These are phyloP conservation scores for Stenodera caucasica DNA, from an alignment of 2,888 invertebrate species.

Conservation along the genomic window DNA sequence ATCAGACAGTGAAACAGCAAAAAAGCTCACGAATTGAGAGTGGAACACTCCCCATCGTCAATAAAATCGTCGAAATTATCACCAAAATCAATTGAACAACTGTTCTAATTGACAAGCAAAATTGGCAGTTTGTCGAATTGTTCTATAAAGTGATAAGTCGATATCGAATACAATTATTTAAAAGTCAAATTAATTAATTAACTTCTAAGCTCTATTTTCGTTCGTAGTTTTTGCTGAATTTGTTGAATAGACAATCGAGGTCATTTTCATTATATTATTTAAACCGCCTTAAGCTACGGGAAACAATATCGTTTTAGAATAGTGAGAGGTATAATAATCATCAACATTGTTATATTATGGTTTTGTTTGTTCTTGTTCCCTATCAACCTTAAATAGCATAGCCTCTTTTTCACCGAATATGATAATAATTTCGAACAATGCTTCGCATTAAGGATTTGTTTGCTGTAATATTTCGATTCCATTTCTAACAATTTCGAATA, in stretches of 20 bases:
- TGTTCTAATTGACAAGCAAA: neutral
- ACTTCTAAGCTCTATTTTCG: constrained; percentile 7
- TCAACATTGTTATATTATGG: neutral
- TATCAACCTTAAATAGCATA: neutral
- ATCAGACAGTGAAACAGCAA: neutral
- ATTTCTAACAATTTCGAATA: neutral
- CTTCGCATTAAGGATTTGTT: neutral
- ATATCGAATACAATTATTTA: neutral
- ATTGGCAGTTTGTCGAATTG: neutral
- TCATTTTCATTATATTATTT: constrained; percentile 16
- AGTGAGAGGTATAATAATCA: neutral
- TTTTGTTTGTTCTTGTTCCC: neutral
- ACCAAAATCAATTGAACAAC: neutral
- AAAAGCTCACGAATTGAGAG: neutral
- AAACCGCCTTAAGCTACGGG: neutral
- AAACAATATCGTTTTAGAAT: constrained; percentile 13
- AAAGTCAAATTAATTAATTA: too few relatives aligned
- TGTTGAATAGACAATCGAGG: constrained; percentile 14
- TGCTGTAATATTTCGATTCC: neutral
- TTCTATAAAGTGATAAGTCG: constrained; percentile 13
- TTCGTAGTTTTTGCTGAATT: constrained; percentile 16
- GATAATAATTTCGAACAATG: constrained; percentile 5
- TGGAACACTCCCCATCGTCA: neutral
- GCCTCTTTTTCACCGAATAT: neutral
- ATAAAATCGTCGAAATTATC: neutral